phyloP scores from a whole-genome alignment of 1,140 invertebrate genomes.

The Ephestia elutella region DNA sequence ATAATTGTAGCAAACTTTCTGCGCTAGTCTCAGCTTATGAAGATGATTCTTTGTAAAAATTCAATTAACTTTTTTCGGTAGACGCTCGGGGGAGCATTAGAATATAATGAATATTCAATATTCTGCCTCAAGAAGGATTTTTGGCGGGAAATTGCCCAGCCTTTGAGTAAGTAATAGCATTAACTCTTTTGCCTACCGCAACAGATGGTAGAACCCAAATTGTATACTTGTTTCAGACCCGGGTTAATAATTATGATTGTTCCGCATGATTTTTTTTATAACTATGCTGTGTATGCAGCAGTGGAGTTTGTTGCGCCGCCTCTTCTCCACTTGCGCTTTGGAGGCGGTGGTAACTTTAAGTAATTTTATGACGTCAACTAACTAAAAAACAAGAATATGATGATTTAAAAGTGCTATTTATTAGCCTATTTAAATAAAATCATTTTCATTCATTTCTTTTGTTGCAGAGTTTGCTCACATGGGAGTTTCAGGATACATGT shows the following conservation, averaged over 20 bases:
- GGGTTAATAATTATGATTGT: background rate
- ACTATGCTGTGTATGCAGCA: too few species aligned
- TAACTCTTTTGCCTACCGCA: background rate
- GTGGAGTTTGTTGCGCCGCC: too few species aligned
- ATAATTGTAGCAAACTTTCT: background rate
- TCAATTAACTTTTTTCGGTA: conserved; percentile 1
- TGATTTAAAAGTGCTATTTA: too few species aligned
- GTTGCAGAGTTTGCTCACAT: too few species aligned
- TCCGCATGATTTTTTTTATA: background rate
- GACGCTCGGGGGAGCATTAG: background rate
- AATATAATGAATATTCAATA: conserved; percentile 4
- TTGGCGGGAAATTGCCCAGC: background rate
- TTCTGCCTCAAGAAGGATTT: background rate
- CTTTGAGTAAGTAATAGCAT: background rate
- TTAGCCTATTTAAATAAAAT: too few species aligned
- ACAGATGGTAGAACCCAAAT: background rate
- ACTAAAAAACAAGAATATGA: too few species aligned
- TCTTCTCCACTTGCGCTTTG: too few species aligned
- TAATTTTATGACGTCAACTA: too few species aligned
- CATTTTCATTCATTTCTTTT: too few species aligned
- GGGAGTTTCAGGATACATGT: too few species aligned
- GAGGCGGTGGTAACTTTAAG: too few species aligned
- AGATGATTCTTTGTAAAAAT: background rate
- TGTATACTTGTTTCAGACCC: background rate
- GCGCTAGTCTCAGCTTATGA: background rate